Percentiles rank a stretch among this genome's conserved stretches.
Conservation (phyloP, 23 tunicate species). For the Diplosoma virens region DNA sequence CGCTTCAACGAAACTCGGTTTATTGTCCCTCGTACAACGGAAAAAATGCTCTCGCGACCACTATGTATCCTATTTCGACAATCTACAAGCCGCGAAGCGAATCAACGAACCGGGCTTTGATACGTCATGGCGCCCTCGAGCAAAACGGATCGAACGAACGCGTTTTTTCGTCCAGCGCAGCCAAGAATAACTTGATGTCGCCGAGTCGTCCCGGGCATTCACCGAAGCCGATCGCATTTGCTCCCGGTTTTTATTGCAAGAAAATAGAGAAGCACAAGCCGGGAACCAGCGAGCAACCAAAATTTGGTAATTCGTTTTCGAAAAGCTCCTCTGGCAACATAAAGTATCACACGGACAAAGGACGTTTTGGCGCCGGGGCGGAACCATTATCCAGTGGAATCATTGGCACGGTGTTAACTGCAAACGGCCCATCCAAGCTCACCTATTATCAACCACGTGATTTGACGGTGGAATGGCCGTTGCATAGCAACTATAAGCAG, state of each 20-base stretch:
- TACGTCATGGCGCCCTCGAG: slow-evolving; percentile 17
- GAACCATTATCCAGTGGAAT: slow-evolving; percentile 34
- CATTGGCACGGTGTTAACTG: slow-evolving; percentile 45
- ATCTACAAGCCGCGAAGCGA: slow-evolving; percentile 6
- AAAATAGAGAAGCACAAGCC: slow-evolving; percentile 31
- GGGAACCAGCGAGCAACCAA: background rate
- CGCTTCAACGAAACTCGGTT: slow-evolving; percentile 42
- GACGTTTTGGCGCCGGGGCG: background rate
- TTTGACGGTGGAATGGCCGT: slow-evolving; percentile 43
- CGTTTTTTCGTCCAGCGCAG: slow-evolving; percentile 10
- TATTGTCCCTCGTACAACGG: slow-evolving; percentile 45
- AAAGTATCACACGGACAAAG: slow-evolving; percentile 14
- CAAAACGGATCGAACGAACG: slow-evolving; percentile 4
- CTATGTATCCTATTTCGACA: slow-evolving; percentile 51
- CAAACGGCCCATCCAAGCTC: slow-evolving; percentile 14
- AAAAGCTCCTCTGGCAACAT: background rate
- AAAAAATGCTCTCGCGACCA: slow-evolving; percentile 20
- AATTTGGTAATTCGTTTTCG: background rate
- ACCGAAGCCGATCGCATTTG: slow-evolving; percentile 42
- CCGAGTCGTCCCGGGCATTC: slow-evolving; percentile 11
- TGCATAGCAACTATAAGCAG: slow-evolving; percentile 19
- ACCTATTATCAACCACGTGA: slow-evolving; percentile 36
- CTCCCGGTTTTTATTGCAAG: slow-evolving; percentile 61
- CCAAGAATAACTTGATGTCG: slow-evolving; percentile 26
- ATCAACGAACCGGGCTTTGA: background rate